These are phyloP conservation scores for Engystomops pustulosus DNA, from an alignment of 2,113 vertebrate genomes.

Conservation along the genomic window DNA sequence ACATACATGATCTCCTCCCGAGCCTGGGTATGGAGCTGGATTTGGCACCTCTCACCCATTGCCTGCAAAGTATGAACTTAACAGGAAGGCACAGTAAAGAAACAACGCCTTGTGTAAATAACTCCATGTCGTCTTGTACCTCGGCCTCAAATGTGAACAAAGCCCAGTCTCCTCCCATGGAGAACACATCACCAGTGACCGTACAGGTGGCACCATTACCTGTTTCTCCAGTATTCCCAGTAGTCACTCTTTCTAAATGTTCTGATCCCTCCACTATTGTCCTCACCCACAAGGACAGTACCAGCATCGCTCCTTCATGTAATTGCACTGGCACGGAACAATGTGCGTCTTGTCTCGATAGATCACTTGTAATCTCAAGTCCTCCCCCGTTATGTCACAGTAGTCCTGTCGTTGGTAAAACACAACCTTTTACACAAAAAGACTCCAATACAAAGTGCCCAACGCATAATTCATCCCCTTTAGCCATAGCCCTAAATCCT, in stretches of 20 bases:
- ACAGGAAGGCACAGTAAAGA: conserved; percentile 52
- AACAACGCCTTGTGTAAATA: neutral
- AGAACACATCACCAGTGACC: conserved; percentile 21
- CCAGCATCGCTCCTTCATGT: too few relatives aligned
- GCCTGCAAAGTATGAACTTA: conserved; percentile 44
- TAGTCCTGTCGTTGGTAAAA: neutral
- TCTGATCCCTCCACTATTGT: neutral
- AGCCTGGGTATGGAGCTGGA: conserved; percentile 17
- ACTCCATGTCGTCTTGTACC: neutral
- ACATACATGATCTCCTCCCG: neutral
- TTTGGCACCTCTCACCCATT: conserved; percentile 50
- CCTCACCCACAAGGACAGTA: neutral
- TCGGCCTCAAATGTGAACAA: neutral
- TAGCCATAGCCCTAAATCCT: neutral
- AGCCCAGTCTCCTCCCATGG: neutral
- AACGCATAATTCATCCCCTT: neutral
- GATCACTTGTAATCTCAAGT: neutral
- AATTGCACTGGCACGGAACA: neutral
- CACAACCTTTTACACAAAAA: neutral
- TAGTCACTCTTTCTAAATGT: conserved; percentile 11
- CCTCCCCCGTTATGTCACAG: conserved; percentile 18
- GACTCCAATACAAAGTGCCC: neutral
- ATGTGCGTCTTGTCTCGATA: neutral
- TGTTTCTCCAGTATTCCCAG: neutral
- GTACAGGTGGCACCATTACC: too few relatives aligned